Evolutionary conservation across 2,888 invertebrate genomes (phyloP), one percentile per base, ranked within the genome.

Genomic region (Caenorhabditis drosophilae): DNA sequence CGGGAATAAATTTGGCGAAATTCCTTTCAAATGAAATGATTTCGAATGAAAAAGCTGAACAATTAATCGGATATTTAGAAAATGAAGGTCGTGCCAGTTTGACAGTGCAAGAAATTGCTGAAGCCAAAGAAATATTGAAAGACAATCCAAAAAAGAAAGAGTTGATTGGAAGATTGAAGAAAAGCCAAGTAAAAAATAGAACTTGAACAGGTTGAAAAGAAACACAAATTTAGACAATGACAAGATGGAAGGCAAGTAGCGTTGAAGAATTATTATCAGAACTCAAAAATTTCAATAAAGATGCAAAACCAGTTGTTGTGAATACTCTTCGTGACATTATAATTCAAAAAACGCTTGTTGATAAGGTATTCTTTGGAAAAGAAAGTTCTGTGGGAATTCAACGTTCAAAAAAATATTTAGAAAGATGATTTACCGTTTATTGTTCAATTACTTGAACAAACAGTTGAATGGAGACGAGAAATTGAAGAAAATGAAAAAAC

Each of bases 21-120:
- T 61, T 67, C 31, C 16, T 67, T 0, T 44, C 56, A 15, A 67
- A 67, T 53, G 60, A 60, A 34, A 40, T 48, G 1, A 53, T 66
- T 9, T 27, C 52, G 1, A n/a, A 50, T 23, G 44, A 59, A n/a
- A 26, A 35, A 15, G 45, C 52, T 2, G 25, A 26, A n/a, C 27
- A 48, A 26, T 22, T 66, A 15, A 45, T 66, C 7, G 16, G 23
- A 25, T 12, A 34, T 6, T 23, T 66, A 22, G 64, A 66, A 40
- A 40, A 55, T 1, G 64, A 66, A 2, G 12, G 38, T 4, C 49
- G 56, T 1, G 67, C 53, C 0, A 48, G 35, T 2, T 41, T 60
- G 18, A 27, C 27, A 1, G 36, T 25, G 16, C 60, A 60, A n/a
- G 67, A 67, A 25, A 35, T 67, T 1, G 35, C 22, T 4, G 53